Percentiles rank a stretch among this genome's conserved stretches.
Evolutionary conservation across 2,888 invertebrate species (phyloP).

Genomic region (Latrodectus elegans): DNA sequence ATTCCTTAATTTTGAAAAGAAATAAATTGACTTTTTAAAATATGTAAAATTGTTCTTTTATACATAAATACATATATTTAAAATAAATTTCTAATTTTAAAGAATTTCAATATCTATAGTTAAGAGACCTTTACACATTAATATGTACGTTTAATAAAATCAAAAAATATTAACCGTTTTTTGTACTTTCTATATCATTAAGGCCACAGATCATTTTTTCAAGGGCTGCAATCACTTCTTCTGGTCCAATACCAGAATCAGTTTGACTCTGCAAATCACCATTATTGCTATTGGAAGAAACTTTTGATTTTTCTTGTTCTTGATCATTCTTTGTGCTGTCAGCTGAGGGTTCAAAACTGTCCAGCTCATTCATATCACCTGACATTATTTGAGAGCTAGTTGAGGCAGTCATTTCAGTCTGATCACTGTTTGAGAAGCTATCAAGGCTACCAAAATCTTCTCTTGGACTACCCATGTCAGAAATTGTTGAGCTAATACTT

Average conservation of each 20-base stretch:
- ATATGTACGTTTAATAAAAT: neutral
- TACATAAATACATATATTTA: no score
- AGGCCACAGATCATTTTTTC: constrained; percentile 70
- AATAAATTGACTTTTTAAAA: no score
- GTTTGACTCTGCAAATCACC: constrained; percentile 61
- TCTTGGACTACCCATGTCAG: constrained; percentile 68
- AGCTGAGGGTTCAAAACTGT: constrained; percentile 25
- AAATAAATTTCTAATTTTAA: no score
- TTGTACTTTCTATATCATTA: constrained; percentile 60
- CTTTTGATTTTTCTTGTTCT: neutral
- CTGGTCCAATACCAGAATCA: constrained; percentile 71
- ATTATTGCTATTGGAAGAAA: constrained; percentile 19
- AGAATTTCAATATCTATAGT: no score
- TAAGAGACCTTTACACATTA: no score
- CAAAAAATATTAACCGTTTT: constrained; percentile 25
- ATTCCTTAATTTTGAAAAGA: no score
- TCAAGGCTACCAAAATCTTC: constrained; percentile 69
- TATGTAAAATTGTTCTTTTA: no score
- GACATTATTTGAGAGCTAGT: constrained; percentile 56
- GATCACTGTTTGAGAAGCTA: constrained; percentile 66
- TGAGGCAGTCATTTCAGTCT: constrained; percentile 59
- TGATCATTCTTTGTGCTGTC: constrained; percentile 17
- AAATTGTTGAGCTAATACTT: constrained; percentile 69
- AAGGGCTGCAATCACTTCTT: constrained; percentile 70
- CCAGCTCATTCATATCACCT: constrained; percentile 39